phyloP scores from a whole-genome alignment of 1,140 invertebrate species.

The Drosophila pallidifrons region DNA sequence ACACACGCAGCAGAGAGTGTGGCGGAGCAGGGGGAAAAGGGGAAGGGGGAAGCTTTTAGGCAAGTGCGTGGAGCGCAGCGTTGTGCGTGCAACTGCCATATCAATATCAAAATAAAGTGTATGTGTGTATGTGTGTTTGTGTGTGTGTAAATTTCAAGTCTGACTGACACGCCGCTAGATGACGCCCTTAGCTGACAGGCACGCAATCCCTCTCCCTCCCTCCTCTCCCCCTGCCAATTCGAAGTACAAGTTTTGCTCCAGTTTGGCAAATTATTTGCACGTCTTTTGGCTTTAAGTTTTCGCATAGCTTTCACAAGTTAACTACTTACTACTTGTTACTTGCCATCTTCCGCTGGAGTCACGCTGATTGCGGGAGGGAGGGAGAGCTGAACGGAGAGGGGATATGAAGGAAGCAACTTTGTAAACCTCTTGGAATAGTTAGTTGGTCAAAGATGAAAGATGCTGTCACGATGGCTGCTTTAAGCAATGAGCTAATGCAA shows the following conservation, averaged over 20 bases:
- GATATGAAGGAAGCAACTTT: background rate
- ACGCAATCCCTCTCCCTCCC: slow-evolving; percentile 42
- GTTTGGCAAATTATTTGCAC: slow-evolving; percentile 48
- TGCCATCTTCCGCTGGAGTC: background rate
- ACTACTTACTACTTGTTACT: slow-evolving; percentile 15
- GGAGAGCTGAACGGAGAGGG: too few species aligned
- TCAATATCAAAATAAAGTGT: slow-evolving; percentile 69
- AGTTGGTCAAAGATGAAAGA: too few species aligned
- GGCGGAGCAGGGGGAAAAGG: background rate
- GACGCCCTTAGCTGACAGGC: slow-evolving; percentile 43
- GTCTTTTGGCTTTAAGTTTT: slow-evolving; percentile 48
- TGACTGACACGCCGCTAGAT: slow-evolving; percentile 62
- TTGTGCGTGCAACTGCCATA: slow-evolving; percentile 79
- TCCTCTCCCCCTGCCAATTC: background rate
- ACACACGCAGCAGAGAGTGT: background rate
- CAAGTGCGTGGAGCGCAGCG: slow-evolving; percentile 37
- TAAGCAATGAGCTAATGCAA: too few species aligned
- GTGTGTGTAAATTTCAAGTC: slow-evolving; percentile 65
- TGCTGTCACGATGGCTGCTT: too few species aligned
- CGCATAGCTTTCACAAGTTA: slow-evolving; percentile 29
- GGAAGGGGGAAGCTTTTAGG: slow-evolving; percentile 23
- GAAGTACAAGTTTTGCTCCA: background rate
- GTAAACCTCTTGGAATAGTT: too few species aligned
- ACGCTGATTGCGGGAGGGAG: background rate
- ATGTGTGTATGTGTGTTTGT: slow-evolving; percentile 1